Conservation (phyloP, 2,888 invertebrate genomes). For the Epirrhoe tristata region DNA sequence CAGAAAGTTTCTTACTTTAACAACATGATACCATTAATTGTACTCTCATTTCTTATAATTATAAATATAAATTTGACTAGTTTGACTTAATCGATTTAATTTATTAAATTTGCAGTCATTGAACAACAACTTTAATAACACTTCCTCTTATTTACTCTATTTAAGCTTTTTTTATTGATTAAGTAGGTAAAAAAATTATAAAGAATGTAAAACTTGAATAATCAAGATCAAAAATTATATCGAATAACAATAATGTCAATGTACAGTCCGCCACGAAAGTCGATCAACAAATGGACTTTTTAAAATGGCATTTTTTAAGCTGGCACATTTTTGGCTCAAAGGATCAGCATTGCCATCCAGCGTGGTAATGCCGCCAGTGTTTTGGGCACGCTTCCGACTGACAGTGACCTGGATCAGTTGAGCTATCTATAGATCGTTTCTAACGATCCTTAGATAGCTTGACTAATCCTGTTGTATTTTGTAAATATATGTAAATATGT, state of each 20-base stretch:
- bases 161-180: not conserved
- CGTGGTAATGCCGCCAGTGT: no score
- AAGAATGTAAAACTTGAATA: not conserved
- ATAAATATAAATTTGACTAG: slow-evolving; percentile 25
- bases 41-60: slow-evolving; percentile 26
- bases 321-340: no score
- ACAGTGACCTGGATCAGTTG: no score
- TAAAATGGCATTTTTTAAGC: no score
- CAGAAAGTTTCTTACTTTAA: slow-evolving; percentile 12
- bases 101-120: not conserved
- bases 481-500: no score
- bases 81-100: not conserved
- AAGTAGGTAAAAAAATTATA: not conserved
- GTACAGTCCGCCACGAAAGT: no score
- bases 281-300: no score
- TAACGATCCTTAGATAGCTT: no score
- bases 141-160: not conserved
- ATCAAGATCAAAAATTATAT: not conserved
- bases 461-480: no score
- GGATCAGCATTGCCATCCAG: no score
- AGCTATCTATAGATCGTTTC: no score
- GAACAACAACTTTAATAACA: not conserved
- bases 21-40: slow-evolving; percentile 27
- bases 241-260: not conserved
- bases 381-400: no score